Conservation (phyloP, 2,113 vertebrate species). For the Isichthys henryi region DNA sequence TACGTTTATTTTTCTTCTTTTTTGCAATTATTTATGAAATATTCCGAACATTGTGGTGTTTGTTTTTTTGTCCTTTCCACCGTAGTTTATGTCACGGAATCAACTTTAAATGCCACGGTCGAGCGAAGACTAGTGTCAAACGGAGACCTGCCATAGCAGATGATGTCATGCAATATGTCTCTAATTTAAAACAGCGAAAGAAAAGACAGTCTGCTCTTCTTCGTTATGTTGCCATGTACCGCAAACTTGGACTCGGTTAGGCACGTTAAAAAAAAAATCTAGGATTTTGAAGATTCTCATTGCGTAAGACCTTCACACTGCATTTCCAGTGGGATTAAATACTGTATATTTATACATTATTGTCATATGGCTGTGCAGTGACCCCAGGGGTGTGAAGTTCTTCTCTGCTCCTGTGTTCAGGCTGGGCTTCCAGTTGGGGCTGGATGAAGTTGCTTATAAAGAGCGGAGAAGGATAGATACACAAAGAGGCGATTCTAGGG, state of each 20-base stretch:
- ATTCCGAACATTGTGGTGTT: neutral
- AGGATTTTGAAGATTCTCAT: neutral
- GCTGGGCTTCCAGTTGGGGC: neutral
- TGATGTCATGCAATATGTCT: neutral
- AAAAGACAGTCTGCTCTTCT: neutral
- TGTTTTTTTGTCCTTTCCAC: neutral
- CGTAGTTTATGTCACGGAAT: neutral
- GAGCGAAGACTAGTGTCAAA: neutral
- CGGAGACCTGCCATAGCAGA: neutral
- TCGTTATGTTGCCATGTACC: neutral
- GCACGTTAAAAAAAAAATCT: neutral
- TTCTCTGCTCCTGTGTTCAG: neutral
- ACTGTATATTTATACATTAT: neutral
- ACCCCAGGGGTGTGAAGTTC: neutral
- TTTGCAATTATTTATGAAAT: neutral
- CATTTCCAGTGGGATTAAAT: neutral
- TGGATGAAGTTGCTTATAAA: constrained; percentile 44
- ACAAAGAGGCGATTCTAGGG: neutral
- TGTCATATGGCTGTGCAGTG: neutral
- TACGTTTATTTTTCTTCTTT: neutral
- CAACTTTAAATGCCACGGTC: neutral
- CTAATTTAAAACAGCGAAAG: neutral
- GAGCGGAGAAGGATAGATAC: constrained; percentile 29
- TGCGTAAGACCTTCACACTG: neutral
- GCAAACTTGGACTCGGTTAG: neutral